Evolutionary conservation across 1,140 invertebrate species (phyloP), one percentile per base, ranked within the genome.

Genomic region (Gryon sp.): DNA sequence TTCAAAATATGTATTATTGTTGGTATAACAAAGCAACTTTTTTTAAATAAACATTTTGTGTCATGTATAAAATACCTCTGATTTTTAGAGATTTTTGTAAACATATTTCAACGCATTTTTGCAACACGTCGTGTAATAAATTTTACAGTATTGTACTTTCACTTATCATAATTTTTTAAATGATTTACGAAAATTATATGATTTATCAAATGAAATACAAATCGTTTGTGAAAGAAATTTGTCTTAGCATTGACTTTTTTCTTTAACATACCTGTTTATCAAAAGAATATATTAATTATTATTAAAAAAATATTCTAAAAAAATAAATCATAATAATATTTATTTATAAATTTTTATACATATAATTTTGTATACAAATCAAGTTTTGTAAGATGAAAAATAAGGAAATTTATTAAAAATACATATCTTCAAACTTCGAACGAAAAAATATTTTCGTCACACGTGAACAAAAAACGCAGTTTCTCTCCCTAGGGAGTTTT

Each of bases 181-280:
- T 46, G 16, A 65, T 53, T 72, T 62, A 78, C 53, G n/a, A 24
- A 41, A 68, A 76, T 76, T 68, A 55, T 72, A 62, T 55, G 26
- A 45, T 75, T 66, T 75, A 36, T 66, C 60, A 14, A 57, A 66
- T 74, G 45, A 66, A 66, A 55, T 68, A 60, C 38, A 52, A 68
- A 55, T 53, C 32, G 24, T 69, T 63, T 73, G 48, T 63, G 57
- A 57, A 55, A 46, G 32, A 34, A 34, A 45, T 34, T 18, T 0
- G 28, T 20, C 15, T 2, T 22, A 46, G 7, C 4, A 40, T n/a
- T 6, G 8, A 32, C 11, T 32, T 22, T 16, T 34, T 53, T 66
- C 14, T 7, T 9, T 24, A 8, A 38, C 26, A 30, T 28, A 15
- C 15, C 26, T 52, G 34, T 4, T 52, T 52, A 52, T 28, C 30